These are phyloP conservation scores for Pocillopora grandis DNA, from an alignment of 92 coral and sea anemone genomes.

Conservation along the genomic window DNA sequence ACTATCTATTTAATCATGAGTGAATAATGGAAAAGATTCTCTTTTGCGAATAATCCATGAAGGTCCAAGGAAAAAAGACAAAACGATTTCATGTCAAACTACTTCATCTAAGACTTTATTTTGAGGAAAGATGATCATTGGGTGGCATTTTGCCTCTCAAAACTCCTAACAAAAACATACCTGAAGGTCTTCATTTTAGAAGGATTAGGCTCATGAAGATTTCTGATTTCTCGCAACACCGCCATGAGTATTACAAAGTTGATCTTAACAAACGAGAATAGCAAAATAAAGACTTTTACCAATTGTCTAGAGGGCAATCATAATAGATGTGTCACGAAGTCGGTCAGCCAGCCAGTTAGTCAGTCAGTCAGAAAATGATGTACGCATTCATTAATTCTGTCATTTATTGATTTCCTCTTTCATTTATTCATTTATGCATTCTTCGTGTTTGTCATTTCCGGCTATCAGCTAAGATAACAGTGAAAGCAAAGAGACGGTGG, in stretches of 20 bases:
- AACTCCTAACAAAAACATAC: constrained; percentile 7
- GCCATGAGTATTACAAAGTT: constrained; percentile 28
- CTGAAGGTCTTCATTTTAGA: constrained; percentile 25
- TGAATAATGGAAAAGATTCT: too few relatives aligned
- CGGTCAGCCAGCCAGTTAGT: constrained; percentile 26
- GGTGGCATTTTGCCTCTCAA: too few relatives aligned
- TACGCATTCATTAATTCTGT: not conserved
- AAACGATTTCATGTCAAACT: too few relatives aligned
- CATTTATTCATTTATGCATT: constrained; percentile 15
- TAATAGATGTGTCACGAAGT: not conserved
- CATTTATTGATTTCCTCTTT: too few relatives aligned
- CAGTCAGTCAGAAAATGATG: constrained; percentile 28
- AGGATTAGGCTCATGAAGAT: constrained; percentile 30
- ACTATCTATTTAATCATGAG: too few relatives aligned
- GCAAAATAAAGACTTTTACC: not conserved
- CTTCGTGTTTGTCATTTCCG: too few relatives aligned
- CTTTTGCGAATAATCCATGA: too few relatives aligned
- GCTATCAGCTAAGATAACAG: too few relatives aligned
- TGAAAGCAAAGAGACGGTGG: too few relatives aligned
- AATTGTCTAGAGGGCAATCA: not conserved
- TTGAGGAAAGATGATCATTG: too few relatives aligned
- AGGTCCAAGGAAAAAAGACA: too few relatives aligned
- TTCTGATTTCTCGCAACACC: constrained; percentile 33
- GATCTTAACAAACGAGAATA: not conserved
- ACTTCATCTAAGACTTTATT: too few relatives aligned